These are phyloP conservation scores for Sepioteuthis lessoniana DNA, from an alignment of 2,888 invertebrate species.

Conservation along the genomic window DNA sequence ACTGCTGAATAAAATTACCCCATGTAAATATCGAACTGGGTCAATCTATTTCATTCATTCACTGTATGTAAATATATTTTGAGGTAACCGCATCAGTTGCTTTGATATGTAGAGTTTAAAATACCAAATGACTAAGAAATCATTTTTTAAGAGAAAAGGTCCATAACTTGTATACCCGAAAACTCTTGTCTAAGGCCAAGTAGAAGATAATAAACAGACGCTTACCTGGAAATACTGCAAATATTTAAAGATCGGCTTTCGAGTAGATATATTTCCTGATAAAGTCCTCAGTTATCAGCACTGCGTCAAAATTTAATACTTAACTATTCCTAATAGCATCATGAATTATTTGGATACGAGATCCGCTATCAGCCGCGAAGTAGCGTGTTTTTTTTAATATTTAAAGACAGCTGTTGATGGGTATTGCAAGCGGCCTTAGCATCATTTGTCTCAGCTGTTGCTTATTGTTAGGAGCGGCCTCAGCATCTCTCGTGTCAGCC, in stretches of 20 bases:
- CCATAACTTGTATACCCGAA: no score
- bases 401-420: not conserved
- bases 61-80: no score
- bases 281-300: not conserved
- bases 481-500: not conserved
- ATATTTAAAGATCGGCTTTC: not conserved
- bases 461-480: not conserved
- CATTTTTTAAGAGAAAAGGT: no score
- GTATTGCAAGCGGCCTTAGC: not conserved
- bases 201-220: not conserved
- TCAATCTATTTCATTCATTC: no score
- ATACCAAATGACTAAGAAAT: no score
- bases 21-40: no score
- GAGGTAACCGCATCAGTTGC: no score
- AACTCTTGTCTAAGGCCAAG: no score
- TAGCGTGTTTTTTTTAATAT: not conserved
- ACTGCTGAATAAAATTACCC: no score
- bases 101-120: no score
- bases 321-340: not conserved
- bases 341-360: not conserved
- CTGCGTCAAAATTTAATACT: not conserved
- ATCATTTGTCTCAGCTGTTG: conserved; percentile 7
- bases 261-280: not conserved
- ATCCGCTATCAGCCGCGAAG: not conserved
- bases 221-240: not conserved